These are phyloP conservation scores for Odontesthes bonariensis DNA, from an alignment of 2,113 vertebrate genomes.

Conservation along the genomic window DNA sequence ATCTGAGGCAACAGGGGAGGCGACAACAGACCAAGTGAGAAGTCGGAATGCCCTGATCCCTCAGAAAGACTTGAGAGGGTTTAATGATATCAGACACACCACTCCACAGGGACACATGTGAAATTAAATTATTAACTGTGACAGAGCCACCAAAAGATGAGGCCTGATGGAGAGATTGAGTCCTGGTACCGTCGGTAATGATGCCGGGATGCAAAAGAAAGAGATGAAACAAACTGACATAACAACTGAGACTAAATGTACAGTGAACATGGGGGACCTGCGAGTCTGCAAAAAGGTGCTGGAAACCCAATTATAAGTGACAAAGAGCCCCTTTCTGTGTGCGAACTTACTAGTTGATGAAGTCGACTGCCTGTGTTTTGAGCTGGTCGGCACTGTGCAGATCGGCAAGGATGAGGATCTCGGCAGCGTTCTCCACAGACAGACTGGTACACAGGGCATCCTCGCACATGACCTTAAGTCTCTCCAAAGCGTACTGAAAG, in stretches of 20 bases:
- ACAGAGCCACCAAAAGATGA: slow-evolving; percentile 17
- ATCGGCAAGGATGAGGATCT: slow-evolving; percentile 97
- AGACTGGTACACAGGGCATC: slow-evolving; percentile 96
- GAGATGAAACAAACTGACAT: slow-evolving; percentile 7
- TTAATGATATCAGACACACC: slow-evolving; percentile 27
- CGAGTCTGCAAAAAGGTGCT: slow-evolving; percentile 15
- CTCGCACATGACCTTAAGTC: slow-evolving; percentile 99
- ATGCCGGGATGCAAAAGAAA: slow-evolving; percentile 17
- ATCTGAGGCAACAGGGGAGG: slow-evolving; percentile 26
- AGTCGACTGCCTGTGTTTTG: slow-evolving; percentile 98
- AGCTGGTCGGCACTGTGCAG: slow-evolving; percentile 97
- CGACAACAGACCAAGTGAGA: slow-evolving; percentile 10
- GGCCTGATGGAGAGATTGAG: background rate
- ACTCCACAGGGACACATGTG: slow-evolving; percentile 15
- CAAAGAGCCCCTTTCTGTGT: background rate
- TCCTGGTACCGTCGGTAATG: slow-evolving; percentile 19
- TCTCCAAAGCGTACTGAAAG: slow-evolving; percentile 92
- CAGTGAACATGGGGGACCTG: slow-evolving; percentile 12
- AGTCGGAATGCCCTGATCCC: slow-evolving; percentile 58
- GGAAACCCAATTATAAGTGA: slow-evolving; percentile 24
- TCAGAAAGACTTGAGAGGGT: slow-evolving; percentile 18
- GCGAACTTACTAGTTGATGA: slow-evolving; percentile 96
- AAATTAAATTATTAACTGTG: slow-evolving; percentile 39
- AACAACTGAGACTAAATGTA: slow-evolving; percentile 40
- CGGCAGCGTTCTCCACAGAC: slow-evolving; percentile 95